phyloP scores from a whole-genome alignment of 2,888 invertebrate species.

The Strigamia transsilvanica region DNA sequence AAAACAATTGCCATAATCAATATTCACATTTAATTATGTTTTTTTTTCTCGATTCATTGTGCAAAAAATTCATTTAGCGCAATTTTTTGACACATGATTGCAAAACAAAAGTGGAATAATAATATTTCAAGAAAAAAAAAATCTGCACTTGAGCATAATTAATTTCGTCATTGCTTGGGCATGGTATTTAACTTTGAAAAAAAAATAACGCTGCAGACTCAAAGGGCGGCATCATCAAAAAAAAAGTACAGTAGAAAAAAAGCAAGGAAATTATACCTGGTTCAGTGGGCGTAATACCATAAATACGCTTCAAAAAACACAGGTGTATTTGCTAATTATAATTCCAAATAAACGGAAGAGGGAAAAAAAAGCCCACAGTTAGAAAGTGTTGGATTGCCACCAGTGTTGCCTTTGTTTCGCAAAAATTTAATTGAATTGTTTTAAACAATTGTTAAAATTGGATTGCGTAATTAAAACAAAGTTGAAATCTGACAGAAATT shows the following conservation, averaged over 20 bases:
- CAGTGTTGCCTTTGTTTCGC: background rate
- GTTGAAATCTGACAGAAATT: too few species aligned
- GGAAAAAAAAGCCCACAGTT: background rate
- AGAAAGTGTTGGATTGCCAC: conserved; percentile 1
- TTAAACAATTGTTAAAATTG: too few species aligned
- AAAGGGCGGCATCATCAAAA: conserved; percentile 11
- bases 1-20: background rate
- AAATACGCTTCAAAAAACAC: conserved; percentile 30
- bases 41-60: background rate
- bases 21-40: background rate
- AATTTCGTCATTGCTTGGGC: background rate
- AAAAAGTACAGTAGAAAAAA: background rate
- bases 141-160: background rate
- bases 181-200: background rate
- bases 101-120: background rate
- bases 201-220: background rate
- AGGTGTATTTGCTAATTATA: conserved; percentile 5
- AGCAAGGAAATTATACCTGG: background rate
- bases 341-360: background rate
- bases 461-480: too few species aligned
- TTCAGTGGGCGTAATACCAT: conserved; percentile 10
- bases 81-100: background rate
- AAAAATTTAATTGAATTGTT: too few species aligned
- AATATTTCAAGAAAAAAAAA: background rate
- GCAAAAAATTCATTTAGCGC: background rate